These are phyloP conservation scores for Smittia aterrima DNA, from an alignment of 2,888 invertebrate species.

Conservation along the genomic window DNA sequence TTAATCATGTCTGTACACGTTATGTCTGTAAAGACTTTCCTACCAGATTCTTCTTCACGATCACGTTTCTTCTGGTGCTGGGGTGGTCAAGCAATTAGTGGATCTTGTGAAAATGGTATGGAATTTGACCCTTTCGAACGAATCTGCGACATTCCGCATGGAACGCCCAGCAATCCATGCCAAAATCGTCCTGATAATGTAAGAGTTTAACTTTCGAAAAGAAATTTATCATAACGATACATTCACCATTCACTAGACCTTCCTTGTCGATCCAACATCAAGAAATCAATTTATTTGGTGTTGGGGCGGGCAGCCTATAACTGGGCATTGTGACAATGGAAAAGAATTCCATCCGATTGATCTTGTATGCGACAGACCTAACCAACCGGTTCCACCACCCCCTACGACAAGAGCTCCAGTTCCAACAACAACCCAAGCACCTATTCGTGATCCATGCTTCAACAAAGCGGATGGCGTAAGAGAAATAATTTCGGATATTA, in stretches of 20 bases:
- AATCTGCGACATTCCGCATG: not conserved
- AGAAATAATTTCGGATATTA: not conserved
- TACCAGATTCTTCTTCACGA: not conserved
- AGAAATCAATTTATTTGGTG: not conserved
- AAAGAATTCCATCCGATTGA: not conserved
- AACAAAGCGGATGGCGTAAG: constrained; percentile 8
- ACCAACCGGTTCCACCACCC: not conserved
- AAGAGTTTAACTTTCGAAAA: not conserved
- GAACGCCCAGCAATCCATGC: not conserved
- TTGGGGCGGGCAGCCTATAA: too few relatives aligned
- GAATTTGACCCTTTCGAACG: not conserved
- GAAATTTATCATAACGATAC: too few relatives aligned
- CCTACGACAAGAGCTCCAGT: not conserved
- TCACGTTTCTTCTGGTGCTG: not conserved
- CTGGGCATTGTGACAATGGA: not conserved
- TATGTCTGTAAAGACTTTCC: too few relatives aligned
- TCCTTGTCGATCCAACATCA: not conserved
- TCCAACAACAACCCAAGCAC: not conserved
- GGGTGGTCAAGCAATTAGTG: not conserved
- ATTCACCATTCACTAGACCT: not conserved
- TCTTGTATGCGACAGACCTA: not conserved
- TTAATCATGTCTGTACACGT: too few relatives aligned
- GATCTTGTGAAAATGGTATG: not conserved
- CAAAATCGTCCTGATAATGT: not conserved
- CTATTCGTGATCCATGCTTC: not conserved